Base-by-base conservation (phyloP, 37 sponge, comb jelly and placozoan genomes). In the Lycopodina hypogea region DNA sequence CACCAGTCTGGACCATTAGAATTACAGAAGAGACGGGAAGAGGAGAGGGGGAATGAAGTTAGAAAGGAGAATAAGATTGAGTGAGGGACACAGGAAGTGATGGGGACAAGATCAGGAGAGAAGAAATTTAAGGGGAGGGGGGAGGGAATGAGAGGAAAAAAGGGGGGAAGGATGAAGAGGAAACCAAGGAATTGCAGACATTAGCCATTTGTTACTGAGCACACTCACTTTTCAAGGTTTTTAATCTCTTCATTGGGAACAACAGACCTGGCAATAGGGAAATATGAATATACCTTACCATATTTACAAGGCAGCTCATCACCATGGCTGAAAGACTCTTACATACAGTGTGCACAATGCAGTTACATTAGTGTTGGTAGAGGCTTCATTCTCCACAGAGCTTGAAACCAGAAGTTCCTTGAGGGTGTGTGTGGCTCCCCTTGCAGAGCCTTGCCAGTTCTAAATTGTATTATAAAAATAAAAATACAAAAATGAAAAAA, bases 331-430 rank as follows among this genome's bases (percentile, higher is more conserved):
- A 45, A 45, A 9, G 4, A 45, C 48, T 45, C 11, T 33, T 18
- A 42, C 86, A 58, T 61, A 87, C 88, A 68, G 52, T 29, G 82
- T 76, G 41, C 69, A 69, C 32, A 80, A 67, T n/a, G 88, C 83
- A 26, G 88, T 72, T 61, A 87, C 52, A 51, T 59, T 76, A 34
- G 77, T 76, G 52, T 76, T 65, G 40, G 68, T 82, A 23, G 83
- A 56, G 15, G 88, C 52, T 59, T 87, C 88, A 72, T 81, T 87
- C 35, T 76, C 67, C 36, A 87, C 83, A 19, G 83, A 77, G 30
- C 78, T 87, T 18, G 60, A 55, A 42, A 87, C 56, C 3, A 87
- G 78, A 19, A 84, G 71, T 62, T 84, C 84, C 57, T 74, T 68
- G n/a, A 84, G 84, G 17, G 84, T 64, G 63, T 84, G 78, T 0